phyloP scores from a whole-genome alignment of 2,888 invertebrate species.

The Oscheius myriophilus region DNA sequence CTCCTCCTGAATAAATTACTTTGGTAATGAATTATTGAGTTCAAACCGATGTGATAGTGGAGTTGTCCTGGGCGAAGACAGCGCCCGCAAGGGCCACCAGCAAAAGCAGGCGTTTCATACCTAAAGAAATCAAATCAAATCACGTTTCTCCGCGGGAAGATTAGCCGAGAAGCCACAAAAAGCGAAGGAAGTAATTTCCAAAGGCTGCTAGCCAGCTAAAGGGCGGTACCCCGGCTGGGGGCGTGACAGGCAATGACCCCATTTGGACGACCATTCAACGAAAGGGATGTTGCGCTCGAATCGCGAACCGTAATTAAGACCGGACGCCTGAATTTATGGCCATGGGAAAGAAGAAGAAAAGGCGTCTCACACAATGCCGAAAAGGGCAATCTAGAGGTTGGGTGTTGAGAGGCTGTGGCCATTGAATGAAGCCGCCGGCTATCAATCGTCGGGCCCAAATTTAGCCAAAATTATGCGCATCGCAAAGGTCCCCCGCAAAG shows the following conservation, averaged over 20 bases:
- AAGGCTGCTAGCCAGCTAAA: conserved; percentile 21
- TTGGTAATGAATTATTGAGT: background rate
- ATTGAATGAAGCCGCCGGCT: too few species aligned
- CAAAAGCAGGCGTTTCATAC: conserved; percentile 27
- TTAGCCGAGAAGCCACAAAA: conserved; percentile 1
- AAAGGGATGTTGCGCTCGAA: conserved; percentile 26
- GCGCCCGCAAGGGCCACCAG: conserved; percentile 12
- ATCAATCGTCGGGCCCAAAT: too few species aligned
- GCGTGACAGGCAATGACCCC: conserved; percentile 31
- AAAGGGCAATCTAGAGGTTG: too few species aligned
- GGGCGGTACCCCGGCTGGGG: conserved; percentile 21
- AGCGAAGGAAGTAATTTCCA: conserved; percentile 3
- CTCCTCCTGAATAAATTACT: conserved; percentile 9
- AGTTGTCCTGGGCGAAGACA: conserved; percentile 17
- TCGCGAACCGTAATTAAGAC: too few species aligned
- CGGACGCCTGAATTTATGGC: too few species aligned
- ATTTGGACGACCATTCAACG: conserved; percentile 27
- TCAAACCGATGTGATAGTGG: conserved; percentile 13
- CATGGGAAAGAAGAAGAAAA: too few species aligned
- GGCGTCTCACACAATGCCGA: too few species aligned
- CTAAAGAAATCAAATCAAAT: too few species aligned
- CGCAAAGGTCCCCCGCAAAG: too few species aligned
- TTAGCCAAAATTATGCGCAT: too few species aligned
- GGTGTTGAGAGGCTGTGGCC: too few species aligned
- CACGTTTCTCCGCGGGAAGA: conserved; percentile 4